Conservation (phyloP, 2,797 vertebrate genomes). For the Sebastes matsubarae region DNA sequence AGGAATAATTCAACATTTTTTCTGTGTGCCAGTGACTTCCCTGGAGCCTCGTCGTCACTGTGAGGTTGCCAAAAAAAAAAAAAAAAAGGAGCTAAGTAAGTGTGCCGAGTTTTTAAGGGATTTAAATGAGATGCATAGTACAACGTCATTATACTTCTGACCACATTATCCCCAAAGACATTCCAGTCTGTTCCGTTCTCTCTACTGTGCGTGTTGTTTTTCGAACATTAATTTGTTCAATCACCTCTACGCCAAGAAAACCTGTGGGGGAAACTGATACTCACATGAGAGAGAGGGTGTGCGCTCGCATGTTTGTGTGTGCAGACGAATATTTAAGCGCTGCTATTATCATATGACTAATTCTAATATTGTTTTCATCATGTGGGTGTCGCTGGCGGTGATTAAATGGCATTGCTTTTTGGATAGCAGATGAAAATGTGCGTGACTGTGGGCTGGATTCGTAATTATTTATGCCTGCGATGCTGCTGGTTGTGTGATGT, state of each 20-base stretch:
- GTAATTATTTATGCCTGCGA: conserved; percentile 22
- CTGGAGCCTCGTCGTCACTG: background rate
- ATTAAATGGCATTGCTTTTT: conserved; percentile 50
- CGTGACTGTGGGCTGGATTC: background rate
- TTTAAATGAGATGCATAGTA: conserved; percentile 10
- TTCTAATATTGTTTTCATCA: conserved; percentile 43
- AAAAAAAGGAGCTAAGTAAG: background rate
- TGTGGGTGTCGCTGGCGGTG: conserved; percentile 42
- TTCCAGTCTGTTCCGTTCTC: conserved; percentile 16
- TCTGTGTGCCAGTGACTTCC: background rate
- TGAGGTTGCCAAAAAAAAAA: background rate
- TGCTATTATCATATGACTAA: conserved; percentile 44
- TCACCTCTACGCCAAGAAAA: background rate
- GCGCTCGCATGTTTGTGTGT: background rate
- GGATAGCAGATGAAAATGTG: conserved; percentile 31
- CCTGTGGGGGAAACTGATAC: conserved; percentile 23
- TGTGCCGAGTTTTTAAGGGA: background rate
- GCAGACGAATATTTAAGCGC: conserved; percentile 3
- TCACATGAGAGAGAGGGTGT: background rate
- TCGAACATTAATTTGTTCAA: conserved; percentile 12
- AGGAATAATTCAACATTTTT: background rate
- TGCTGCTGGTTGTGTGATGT: background rate
- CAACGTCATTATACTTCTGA: background rate
- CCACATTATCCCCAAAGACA: conserved; percentile 1
- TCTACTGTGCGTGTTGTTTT: conserved; percentile 5